Base-by-base conservation (phyloP, 2,888 invertebrate species). In the Acholoe squamosa region DNA sequence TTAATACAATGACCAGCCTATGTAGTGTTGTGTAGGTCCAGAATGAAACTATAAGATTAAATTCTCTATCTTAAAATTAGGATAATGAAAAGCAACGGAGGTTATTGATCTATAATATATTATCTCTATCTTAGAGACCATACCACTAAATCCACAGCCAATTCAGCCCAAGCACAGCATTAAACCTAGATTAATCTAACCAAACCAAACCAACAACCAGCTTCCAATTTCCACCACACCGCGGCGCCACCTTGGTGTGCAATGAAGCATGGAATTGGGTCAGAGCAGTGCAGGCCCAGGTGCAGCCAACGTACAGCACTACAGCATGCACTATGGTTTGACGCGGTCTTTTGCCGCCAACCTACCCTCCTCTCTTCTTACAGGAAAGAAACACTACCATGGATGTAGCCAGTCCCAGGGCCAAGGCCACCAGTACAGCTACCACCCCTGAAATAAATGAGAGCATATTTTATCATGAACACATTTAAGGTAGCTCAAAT, bases 341-440 rank as follows among this genome's bases (percentile, higher is more conserved):
- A 25, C 56, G 25, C 56, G 16, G 31, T 19, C 16, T 43, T n/a
- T 19, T 3, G 19, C 86, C 22, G 54, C 28, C 16, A 28, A 86
- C 86, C 86, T 86, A 86, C 86, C 86, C 25, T n/a, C 54, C 25
- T n/a, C 28, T 86, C 86, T 86, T 86, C 86, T 86, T 86, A 86
- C 86, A 86, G 86, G 86, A 86, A 86, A 86, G 86, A 86, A 86
- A 86, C 86, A 86, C 86, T 86, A 86, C 86, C 86, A 86, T 86
- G 86, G 86, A 86, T 54, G 56, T 86, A 31, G 54, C 86, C 54
- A 86, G 86, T 56, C 86, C 86, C 7, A 86, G 28, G 52, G 86
- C 86, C 25, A 86, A 54, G 19, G 56, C 52, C 28, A 86, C 54
- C 25, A 86, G 54, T 31, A 52, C 86, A 12, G 54, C 28, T 0